Evolutionary conservation across 2,113 vertebrate species (phyloP).

Genomic region (Rafetus swinhoei): DNA sequence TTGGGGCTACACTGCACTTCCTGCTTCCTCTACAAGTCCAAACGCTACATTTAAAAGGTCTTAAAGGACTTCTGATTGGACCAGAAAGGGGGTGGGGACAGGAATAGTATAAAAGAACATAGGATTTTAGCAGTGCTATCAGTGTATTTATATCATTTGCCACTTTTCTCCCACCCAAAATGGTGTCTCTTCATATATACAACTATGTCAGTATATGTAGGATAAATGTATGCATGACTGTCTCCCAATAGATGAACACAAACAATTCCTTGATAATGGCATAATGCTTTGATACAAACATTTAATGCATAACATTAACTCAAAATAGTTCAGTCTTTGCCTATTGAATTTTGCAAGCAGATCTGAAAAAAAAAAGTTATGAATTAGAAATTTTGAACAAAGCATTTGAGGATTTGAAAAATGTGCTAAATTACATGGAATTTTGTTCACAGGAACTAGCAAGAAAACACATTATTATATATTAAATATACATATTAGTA

Average conservation of each 20-base stretch:
- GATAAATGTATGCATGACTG: not conserved
- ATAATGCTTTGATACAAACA: not conserved
- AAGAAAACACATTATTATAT: not conserved
- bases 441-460: fast-evolving
- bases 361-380: not conserved
- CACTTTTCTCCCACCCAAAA: not conserved
- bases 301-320: not conserved
- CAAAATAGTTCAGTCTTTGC: not conserved
- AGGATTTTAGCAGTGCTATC: not conserved
- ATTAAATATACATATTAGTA: not conserved
- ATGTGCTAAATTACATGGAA: not conserved
- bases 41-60: not conserved
- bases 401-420: not conserved
- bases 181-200: not conserved
- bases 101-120: fast-evolving
- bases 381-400: not conserved
- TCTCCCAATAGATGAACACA: not conserved
- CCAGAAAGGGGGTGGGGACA: not conserved
- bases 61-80: not conserved
- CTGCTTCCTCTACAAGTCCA: not conserved
- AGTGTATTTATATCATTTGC: not conserved
- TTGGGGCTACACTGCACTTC: not conserved
- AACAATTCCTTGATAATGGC: not conserved
- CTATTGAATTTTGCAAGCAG: not conserved
- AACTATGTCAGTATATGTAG: not conserved